Conservation (phyloP, 2,113 vertebrate species). For the Mugil cephalus region DNA sequence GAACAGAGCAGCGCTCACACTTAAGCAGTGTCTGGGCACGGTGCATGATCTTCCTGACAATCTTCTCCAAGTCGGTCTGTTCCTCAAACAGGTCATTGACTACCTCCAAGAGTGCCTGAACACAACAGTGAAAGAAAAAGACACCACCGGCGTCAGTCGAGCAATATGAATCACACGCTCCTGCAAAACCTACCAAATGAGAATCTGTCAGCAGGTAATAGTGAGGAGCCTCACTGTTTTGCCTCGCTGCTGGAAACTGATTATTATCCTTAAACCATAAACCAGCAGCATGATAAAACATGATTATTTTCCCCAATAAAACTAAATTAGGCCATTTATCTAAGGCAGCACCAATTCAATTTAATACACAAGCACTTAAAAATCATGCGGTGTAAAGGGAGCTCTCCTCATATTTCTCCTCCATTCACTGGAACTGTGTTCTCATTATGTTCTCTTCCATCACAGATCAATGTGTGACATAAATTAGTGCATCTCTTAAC, state of each 20-base stretch:
- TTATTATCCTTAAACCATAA: constrained; percentile 57
- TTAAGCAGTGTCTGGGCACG: constrained; percentile 96
- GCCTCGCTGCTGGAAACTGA: constrained; percentile 25
- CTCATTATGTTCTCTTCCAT: constrained; percentile 69
- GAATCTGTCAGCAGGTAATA: constrained; percentile 26
- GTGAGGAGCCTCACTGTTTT: constrained; percentile 24
- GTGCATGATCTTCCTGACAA: constrained; percentile 99
- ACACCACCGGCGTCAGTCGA: constrained; percentile 22
- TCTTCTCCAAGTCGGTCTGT: constrained; percentile 99
- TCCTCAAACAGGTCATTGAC: constrained; percentile 99
- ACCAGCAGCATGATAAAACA: constrained; percentile 46
- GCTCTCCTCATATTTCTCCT: constrained; percentile 52
- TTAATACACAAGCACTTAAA: constrained; percentile 62
- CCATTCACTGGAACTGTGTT: constrained; percentile 57
- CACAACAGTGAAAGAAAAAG: constrained; percentile 30
- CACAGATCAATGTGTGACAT: constrained; percentile 77
- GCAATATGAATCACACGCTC: constrained; percentile 8
- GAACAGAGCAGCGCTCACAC: constrained; percentile 97
- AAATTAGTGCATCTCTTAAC: constrained; percentile 68
- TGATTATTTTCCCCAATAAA: constrained; percentile 60
- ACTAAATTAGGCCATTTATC: constrained; percentile 68
- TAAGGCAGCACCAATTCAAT: constrained; percentile 51
- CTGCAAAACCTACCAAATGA: constrained; percentile 18
- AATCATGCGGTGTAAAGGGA: constrained; percentile 52
- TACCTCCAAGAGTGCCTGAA: constrained; percentile 95